phyloP scores from a whole-genome alignment of 2,888 invertebrate genomes.

The Lottia scabra region DNA sequence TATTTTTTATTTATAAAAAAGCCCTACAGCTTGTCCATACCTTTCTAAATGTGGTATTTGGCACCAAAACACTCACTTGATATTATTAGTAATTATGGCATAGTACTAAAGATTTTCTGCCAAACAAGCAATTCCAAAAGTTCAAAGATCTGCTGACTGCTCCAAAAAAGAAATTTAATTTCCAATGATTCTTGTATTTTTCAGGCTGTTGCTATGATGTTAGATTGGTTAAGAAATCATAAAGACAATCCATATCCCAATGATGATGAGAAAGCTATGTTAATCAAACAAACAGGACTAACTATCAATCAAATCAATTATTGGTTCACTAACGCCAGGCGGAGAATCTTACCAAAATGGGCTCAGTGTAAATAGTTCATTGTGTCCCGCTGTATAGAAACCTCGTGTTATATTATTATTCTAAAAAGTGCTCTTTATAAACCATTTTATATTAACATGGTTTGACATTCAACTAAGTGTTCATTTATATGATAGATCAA shows the following conservation, averaged over 20 bases:
- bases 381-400: neutral
- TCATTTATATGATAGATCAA: too few species aligned
- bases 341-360: conserved; percentile 69
- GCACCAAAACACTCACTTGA: too few species aligned
- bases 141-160: too few species aligned
- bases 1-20: too few species aligned
- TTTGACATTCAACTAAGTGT: too few species aligned
- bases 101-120: too few species aligned
- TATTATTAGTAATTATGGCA: too few species aligned
- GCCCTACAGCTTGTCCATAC: too few species aligned
- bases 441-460: neutral
- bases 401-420: neutral
- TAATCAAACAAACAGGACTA: conserved; percentile 67
- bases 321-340: conserved; percentile 69
- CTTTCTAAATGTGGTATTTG: too few species aligned
- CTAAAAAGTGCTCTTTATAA: conserved; percentile 2
- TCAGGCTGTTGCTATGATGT: conserved; percentile 68
- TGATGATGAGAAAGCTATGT: conserved; percentile 68
- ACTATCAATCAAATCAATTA: conserved; percentile 69
- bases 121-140: too few species aligned
- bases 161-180: too few species aligned
- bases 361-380: conserved; percentile 54
- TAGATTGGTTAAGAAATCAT: conserved; percentile 68
- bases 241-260: conserved; percentile 69
- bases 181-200: conserved; percentile 23